A percentile compares a stretch with the other conserved stretches of the same genome.
phyloP scores from a whole-genome alignment of 1,140 invertebrate species.

The Drosophila rufa region DNA sequence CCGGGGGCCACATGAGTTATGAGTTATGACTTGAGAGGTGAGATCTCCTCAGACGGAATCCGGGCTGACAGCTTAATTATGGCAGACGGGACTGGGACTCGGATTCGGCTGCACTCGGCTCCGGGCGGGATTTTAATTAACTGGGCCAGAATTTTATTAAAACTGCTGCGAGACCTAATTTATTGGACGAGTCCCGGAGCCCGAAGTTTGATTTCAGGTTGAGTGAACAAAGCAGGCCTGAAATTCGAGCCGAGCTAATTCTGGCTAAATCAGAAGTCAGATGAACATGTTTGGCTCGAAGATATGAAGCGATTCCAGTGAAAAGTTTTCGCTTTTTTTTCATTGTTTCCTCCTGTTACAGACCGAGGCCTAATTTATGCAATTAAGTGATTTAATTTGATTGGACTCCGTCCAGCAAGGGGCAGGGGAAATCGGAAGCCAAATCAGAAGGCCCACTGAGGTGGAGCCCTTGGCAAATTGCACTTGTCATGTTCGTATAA shows the following conservation, averaged over 20 bases:
- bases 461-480: conserved; percentile 30
- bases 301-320: conserved; percentile 1
- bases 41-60: conserved; percentile 29
- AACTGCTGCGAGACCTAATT: conserved; percentile 25
- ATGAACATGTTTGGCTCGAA: conserved; percentile 13
- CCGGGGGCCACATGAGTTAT: conserved; percentile 47
- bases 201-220: conserved; percentile 33
- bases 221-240: conserved; percentile 9
- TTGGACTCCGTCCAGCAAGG: conserved; percentile 33
- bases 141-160: conserved; percentile 30
- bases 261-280: conserved; percentile 10
- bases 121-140: conserved; percentile 43
- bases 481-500: conserved; percentile 57
- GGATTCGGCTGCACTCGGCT: conserved; percentile 19
- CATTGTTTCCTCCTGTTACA: neutral
- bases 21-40: conserved; percentile 44
- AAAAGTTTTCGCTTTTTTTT: conserved; percentile 27
- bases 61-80: conserved; percentile 55
- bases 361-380: conserved; percentile 43
- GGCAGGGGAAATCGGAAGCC: conserved; percentile 19
- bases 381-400: conserved; percentile 62
- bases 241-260: conserved; percentile 14
- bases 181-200: conserved; percentile 22
- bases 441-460: neutral
- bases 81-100: conserved; percentile 3